Base-by-base conservation (phyloP, 2,888 invertebrate genomes). In the Lithophane socia region DNA sequence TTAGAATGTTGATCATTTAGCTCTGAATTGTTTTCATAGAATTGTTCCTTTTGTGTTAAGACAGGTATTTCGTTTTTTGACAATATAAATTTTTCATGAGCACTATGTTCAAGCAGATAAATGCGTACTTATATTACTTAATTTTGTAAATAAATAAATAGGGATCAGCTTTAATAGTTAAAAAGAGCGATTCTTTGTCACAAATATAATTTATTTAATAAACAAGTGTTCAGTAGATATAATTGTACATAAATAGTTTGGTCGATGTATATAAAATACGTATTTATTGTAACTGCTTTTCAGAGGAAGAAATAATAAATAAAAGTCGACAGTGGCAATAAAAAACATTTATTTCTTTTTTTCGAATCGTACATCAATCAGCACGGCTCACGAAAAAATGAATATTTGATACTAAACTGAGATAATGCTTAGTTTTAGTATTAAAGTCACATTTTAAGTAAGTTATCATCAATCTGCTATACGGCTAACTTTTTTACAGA, bases 291-390 rank as follows among this genome's bases (percentile, higher is more conserved):
- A 95, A 92, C 90, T 87, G 90, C 91, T 92, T 93, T 93, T 90
- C 87, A 89, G 83, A 88, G 88, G 87, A 86, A 83, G 75, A 91
- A 95, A 94, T 95, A 94, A 95, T 95, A 95, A 95, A 94, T 94
- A 94, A 96, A 95, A 95, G 90, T 91, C 93, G 84, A 91, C 85
- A 93, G 89, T 94, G 95, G 94, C 95, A 95, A 96, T 96, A 95
- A 94, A 95, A 96, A 96, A 95, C 94, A 92, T 96, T 95, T 95
- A 94, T 94, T 95, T 92, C 82, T 91, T 89, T 90, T 87, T 80
- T 81, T 78, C 86, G 83, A 88, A 83, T 87, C 90, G 82, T 89
- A 90, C 92, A 76, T 84, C 75, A 84, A 67, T 75, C 73, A 24
- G 80, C 80, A 87, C 78, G 44, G 60, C 81, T 82, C 87, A 88